phyloP scores from a whole-genome alignment of 1,140 invertebrate genomes.

The Dryas iulia region DNA sequence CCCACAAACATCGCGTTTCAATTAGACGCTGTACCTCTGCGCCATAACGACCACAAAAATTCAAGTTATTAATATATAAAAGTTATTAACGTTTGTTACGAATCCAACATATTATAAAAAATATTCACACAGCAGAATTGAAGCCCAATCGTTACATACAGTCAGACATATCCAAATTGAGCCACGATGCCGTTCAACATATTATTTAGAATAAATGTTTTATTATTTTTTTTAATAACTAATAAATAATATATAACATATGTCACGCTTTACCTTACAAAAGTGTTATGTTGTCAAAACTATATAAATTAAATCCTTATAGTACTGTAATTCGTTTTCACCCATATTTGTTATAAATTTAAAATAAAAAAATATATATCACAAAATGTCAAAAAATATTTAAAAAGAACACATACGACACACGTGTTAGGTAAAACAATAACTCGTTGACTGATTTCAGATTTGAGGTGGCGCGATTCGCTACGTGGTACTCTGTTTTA shows the following conservation, averaged over 20 bases:
- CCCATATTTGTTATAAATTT: neutral
- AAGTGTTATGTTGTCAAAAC: neutral
- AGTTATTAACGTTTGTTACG: too few species aligned
- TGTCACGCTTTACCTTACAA: neutral
- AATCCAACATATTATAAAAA: neutral
- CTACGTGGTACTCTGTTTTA: constrained; percentile 11
- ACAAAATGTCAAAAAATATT: neutral
- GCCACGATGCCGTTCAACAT: neutral
- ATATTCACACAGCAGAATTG: neutral
- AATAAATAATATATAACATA: too few species aligned
- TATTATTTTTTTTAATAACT: too few species aligned
- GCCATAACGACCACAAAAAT: too few species aligned
- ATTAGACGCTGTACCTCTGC: too few species aligned
- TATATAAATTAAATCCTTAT: neutral
- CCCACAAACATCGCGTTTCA: too few species aligned
- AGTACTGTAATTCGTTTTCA: neutral
- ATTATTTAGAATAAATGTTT: too few species aligned
- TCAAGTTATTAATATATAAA: too few species aligned
- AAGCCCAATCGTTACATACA: neutral
- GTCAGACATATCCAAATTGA: neutral
- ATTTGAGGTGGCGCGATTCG: neutral
- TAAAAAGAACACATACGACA: neutral
- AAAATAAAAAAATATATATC: neutral
- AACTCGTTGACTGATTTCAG: neutral
- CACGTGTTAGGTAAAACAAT: neutral